phyloP scores from a whole-genome alignment of 2,113 vertebrate genomes.

The Saimiri boliviensis region DNA sequence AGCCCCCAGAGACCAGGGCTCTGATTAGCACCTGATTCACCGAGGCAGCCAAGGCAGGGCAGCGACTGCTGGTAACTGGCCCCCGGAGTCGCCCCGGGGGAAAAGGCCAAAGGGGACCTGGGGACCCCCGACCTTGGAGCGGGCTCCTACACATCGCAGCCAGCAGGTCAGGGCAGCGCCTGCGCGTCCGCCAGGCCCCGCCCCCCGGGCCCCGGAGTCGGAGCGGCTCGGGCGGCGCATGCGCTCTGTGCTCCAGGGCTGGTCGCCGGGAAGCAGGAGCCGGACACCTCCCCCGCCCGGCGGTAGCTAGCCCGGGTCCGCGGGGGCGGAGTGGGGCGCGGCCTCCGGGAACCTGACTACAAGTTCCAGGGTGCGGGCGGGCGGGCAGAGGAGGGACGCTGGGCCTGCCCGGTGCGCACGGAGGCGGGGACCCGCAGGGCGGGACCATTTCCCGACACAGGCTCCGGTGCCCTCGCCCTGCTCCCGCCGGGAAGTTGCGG shows the following conservation, averaged over 20 bases:
- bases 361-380: conserved; percentile 5
- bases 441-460: neutral
- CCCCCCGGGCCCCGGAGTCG: fast-evolving
- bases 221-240: neutral
- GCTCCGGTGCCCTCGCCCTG: neutral
- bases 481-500: neutral
- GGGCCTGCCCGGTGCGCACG: neutral
- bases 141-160: fast-evolving
- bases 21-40: conserved; percentile 61
- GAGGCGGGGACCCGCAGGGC: neutral
- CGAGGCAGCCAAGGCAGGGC: neutral
- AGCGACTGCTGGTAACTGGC: conserved; percentile 56
- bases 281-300: too few species aligned
- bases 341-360: neutral
- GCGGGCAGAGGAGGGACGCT: neutral
- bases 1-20: neutral
- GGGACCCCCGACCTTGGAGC: neutral
- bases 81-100: neutral
- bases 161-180: fast-evolving
- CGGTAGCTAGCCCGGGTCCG: neutral
- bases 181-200: neutral
- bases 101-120: neutral
- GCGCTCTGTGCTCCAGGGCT: neutral
- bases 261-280: fast-evolving
- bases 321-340: fast-evolving